Percentiles rank a stretch among this genome's conserved stretches.
Evolutionary conservation across 2,113 vertebrate genomes (phyloP).

Genomic region (Limanda limanda): DNA sequence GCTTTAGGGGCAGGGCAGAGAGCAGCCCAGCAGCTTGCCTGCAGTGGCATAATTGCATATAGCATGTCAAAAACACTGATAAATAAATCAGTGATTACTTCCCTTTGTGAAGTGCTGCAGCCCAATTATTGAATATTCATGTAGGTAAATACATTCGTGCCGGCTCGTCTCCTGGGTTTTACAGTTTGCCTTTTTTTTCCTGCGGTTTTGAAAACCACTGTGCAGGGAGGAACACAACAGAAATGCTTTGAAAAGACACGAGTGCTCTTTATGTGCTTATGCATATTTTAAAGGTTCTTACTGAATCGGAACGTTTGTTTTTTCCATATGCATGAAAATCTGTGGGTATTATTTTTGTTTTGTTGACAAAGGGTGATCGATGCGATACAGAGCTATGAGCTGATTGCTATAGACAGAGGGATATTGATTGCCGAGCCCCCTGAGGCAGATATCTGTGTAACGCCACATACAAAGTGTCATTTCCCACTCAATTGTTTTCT

Average conservation of each 20-base stretch:
- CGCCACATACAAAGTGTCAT: constrained; percentile 35
- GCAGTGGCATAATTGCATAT: constrained; percentile 53
- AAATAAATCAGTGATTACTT: constrained; percentile 78
- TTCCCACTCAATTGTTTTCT: constrained; percentile 44
- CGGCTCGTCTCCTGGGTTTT: constrained; percentile 51
- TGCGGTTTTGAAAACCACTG: constrained; percentile 27
- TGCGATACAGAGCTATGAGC: constrained; percentile 42
- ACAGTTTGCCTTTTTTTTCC: constrained; percentile 36
- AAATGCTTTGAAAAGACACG: constrained; percentile 37
- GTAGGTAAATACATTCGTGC: constrained; percentile 75
- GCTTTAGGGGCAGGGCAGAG: constrained; percentile 41
- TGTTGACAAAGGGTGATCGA: constrained; percentile 18
- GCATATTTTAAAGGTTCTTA: constrained; percentile 25
- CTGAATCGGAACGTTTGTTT: neutral
- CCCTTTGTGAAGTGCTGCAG: constrained; percentile 67
- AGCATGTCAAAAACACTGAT: constrained; percentile 74
- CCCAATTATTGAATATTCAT: constrained; percentile 79
- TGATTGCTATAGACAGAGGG: constrained; percentile 51
- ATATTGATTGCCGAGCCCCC: constrained; percentile 51
- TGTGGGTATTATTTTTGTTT: constrained; percentile 8
- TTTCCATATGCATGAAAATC: neutral
- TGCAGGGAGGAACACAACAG: constrained; percentile 17
- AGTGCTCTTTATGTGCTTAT: constrained; percentile 33
- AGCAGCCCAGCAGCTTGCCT: constrained; percentile 50
- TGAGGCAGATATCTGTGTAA: constrained; percentile 20